phyloP scores from a whole-genome alignment of 2,113 vertebrate species.

The Oreochromis spilurus region DNA sequence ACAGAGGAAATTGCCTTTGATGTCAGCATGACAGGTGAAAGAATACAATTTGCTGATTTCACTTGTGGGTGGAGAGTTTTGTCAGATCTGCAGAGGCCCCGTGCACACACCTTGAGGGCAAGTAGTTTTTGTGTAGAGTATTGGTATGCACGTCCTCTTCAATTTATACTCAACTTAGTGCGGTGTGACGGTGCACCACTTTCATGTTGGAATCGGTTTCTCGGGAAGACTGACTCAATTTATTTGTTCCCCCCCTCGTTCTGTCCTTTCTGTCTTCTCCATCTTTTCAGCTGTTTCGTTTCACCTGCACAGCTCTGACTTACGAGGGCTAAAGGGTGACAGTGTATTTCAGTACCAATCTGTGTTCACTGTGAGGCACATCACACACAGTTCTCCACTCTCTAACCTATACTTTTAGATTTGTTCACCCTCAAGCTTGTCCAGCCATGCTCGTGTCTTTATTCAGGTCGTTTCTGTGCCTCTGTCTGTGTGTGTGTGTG shows the following conservation, averaged over 20 bases:
- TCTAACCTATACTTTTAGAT: neutral
- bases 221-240: conserved; percentile 10
- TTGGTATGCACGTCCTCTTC: conserved; percentile 16
- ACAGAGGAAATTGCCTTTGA: conserved; percentile 42
- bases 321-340: neutral
- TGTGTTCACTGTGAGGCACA: neutral
- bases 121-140: conserved; percentile 9
- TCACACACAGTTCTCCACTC: neutral
- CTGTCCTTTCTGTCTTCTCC: neutral
- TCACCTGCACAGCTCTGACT: neutral
- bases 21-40: conserved; percentile 26
- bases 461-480: neutral
- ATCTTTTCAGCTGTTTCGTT: conserved; percentile 20
- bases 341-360: neutral
- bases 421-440: neutral
- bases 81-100: conserved; percentile 5
- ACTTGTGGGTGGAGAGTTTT: conserved; percentile 10
- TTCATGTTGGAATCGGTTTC: conserved; percentile 60
- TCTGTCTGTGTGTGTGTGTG: neutral
- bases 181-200: conserved; percentile 36
- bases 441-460: neutral
- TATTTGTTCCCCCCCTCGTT: neutral
- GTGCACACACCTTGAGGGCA: neutral
- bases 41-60: conserved; percentile 25
- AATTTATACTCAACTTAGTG: conserved; percentile 30